A percentile compares a stretch with the other conserved stretches of the same genome.
Conservation (phyloP, 2,888 invertebrate genomes). For the Cheilosia grossa region DNA sequence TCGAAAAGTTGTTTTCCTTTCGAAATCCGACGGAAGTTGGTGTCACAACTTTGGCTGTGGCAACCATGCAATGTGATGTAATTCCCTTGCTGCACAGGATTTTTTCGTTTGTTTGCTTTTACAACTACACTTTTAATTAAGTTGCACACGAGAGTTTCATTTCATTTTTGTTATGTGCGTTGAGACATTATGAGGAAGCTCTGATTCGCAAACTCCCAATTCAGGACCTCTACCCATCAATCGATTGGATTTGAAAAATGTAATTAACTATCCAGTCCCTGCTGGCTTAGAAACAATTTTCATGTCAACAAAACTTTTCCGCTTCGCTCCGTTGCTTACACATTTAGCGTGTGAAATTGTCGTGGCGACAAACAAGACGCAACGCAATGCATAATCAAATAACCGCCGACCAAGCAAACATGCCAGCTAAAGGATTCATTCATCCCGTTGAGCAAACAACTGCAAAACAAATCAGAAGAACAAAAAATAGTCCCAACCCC, state of each 20-base stretch:
- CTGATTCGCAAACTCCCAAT: too few species aligned
- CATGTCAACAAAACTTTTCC: not conserved
- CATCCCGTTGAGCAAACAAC: slow-evolving; percentile 46
- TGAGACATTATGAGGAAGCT: too few species aligned
- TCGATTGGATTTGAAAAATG: too few species aligned
- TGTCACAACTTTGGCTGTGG: not conserved
- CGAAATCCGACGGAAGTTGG: not conserved
- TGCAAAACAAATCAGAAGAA: not conserved
- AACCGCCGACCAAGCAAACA: slow-evolving; percentile 18
- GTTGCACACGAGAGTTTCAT: too few species aligned
- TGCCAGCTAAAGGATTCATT: slow-evolving; percentile 28
- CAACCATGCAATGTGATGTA: not conserved
- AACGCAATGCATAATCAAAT: slow-evolving; percentile 47
- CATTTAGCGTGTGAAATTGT: not conserved
- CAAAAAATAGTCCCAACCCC: not conserved
- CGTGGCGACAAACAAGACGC: not conserved
- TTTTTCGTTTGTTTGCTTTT: too few species aligned
- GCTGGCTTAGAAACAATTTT: not conserved
- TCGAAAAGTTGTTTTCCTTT: not conserved
- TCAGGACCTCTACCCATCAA: too few species aligned
- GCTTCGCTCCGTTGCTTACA: not conserved
- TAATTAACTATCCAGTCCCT: too few species aligned
- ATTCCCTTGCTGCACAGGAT: not conserved
- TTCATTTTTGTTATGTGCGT: too few species aligned
- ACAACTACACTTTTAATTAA: too few species aligned